These are phyloP conservation scores for Bagarius yarrelli DNA, from an alignment of 2,113 vertebrate genomes.

Conservation along the genomic window DNA sequence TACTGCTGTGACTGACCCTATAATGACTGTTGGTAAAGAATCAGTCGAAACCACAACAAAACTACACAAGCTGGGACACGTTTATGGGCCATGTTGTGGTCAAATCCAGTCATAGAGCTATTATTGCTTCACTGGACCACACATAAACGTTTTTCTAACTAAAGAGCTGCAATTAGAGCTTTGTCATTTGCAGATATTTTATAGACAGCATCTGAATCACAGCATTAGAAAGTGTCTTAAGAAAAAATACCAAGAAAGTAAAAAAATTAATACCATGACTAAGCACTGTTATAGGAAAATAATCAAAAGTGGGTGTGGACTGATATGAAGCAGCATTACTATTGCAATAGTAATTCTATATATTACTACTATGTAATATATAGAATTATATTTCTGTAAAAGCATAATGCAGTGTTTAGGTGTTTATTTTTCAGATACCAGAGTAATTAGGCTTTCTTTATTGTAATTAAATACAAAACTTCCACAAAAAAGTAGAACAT, in stretches of 20 bases:
- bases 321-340: background rate
- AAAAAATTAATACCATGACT: background rate
- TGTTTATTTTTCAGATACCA: background rate
- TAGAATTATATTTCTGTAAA: background rate
- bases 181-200: slow-evolving; percentile 1
- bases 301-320: background rate
- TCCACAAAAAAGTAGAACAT: background rate
- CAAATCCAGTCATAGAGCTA: background rate
- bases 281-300: background rate
- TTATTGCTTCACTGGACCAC: slow-evolving; percentile 5
- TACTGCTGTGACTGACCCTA: slow-evolving; percentile 8
- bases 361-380: too few species aligned
- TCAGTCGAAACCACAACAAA: slow-evolving; percentile 23
- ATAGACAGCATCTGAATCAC: slow-evolving; percentile 6
- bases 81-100: background rate
- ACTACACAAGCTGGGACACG: background rate
- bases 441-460: background rate
- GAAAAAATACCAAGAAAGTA: background rate
- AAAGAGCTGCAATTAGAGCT: background rate
- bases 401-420: background rate
- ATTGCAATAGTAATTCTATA: background rate
- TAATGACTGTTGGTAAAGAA: slow-evolving; percentile 23
- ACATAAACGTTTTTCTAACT: slow-evolving; percentile 5
- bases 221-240: background rate
- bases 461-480: background rate